A percentile compares a stretch with the other conserved stretches of the same genome.
These are phyloP conservation scores for Pedionomus torquatus DNA, from an alignment of 2,113 vertebrate genomes.

Conservation along the genomic window DNA sequence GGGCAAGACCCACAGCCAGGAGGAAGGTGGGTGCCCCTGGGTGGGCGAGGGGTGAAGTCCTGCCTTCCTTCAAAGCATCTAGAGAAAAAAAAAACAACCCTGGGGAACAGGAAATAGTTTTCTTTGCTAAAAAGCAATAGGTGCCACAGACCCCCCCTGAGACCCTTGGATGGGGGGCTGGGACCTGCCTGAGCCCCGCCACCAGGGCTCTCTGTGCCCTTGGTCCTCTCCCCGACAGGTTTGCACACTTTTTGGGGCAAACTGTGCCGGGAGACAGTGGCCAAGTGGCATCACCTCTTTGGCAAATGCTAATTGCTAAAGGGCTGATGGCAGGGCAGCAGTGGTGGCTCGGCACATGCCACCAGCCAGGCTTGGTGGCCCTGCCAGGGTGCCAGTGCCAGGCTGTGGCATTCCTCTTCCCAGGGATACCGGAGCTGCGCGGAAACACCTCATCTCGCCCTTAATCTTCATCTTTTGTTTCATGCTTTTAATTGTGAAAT, in stretches of 20 bases:
- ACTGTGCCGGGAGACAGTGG: not conserved
- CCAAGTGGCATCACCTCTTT: not conserved
- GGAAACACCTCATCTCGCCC: not conserved
- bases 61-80: not conserved
- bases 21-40: not conserved
- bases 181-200: not conserved
- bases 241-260: too few relatives aligned
- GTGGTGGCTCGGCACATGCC: not conserved
- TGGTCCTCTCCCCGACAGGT: not conserved
- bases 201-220: fast-evolving
- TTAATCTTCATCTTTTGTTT: not conserved
- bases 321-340: not conserved
- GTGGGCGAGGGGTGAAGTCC: not conserved
- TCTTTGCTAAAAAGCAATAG: not conserved
- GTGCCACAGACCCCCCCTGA: not conserved
- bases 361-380: not conserved
- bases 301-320: not conserved
- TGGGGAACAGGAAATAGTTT: not conserved
- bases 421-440: not conserved
- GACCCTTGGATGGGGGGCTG: not conserved
- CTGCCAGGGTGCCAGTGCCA: not conserved
- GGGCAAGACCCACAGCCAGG: fast-evolving
- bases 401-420: not conserved
- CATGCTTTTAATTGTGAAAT: not conserved
- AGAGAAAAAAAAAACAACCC: not conserved